phyloP scores from a whole-genome alignment of 2,888 invertebrate genomes.

The Sycophila texana region DNA sequence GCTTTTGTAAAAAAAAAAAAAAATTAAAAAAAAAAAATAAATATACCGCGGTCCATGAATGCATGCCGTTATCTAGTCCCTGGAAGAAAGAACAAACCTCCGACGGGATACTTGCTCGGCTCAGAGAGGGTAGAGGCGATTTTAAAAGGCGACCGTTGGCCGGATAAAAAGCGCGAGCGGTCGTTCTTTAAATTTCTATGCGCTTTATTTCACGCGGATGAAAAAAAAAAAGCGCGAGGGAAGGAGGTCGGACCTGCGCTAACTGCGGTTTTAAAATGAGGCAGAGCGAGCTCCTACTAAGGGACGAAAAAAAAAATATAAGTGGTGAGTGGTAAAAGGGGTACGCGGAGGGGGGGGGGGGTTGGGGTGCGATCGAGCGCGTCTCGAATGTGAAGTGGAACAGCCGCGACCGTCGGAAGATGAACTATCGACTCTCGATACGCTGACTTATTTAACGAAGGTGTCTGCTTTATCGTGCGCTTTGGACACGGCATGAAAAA shows the following conservation, averaged over 20 bases:
- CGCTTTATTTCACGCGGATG: slow-evolving; percentile 12
- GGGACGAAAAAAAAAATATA: neutral
- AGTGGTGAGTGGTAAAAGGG: neutral
- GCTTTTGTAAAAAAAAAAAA: neutral
- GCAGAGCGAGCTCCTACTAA: no score
- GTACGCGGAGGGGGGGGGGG: neutral
- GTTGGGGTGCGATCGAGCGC: neutral
- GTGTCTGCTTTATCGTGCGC: no score
- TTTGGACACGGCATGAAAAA: no score
- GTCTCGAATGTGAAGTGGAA: slow-evolving; percentile 38
- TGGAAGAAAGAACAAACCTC: no score
- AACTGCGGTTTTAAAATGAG: no score
- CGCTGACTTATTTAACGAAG: no score
- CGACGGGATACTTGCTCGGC: neutral
- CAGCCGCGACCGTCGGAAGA: slow-evolving; percentile 13
- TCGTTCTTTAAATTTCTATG: slow-evolving; percentile 29
- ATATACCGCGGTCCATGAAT: neutral
- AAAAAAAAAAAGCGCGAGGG: neutral
- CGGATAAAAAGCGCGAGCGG: neutral
- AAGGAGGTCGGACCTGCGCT: neutral
- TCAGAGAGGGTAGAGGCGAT: slow-evolving; percentile 14
- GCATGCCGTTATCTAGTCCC: neutral
- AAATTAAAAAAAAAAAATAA: neutral
- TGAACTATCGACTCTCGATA: slow-evolving; percentile 18
- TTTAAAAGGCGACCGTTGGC: slow-evolving; percentile 37